Conservation (phyloP, 37 sponge, comb jelly and placozoan genomes). For the Cliona cf. orientalis region DNA sequence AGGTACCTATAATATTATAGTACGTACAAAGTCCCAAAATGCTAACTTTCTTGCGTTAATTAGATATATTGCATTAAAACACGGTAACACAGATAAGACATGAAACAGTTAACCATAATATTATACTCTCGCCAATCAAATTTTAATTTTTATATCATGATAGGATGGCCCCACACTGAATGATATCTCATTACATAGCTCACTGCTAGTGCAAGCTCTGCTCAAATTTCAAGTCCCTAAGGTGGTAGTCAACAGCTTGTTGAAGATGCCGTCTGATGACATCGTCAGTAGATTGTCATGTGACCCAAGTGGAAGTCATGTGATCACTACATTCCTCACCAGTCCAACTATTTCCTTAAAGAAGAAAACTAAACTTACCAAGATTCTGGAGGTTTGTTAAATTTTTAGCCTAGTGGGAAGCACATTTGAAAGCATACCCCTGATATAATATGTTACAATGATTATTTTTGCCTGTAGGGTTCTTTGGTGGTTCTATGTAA, state of each 20-base stretch:
- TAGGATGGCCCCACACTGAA: too few relatives aligned
- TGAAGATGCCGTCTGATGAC: constrained; percentile 34
- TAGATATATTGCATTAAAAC: too few relatives aligned
- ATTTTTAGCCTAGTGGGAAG: too few relatives aligned
- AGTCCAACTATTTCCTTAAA: constrained; percentile 36
- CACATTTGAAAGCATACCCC: too few relatives aligned
- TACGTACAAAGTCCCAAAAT: too few relatives aligned
- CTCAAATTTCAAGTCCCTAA: constrained; percentile 54
- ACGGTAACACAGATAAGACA: too few relatives aligned
- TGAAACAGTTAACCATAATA: too few relatives aligned
- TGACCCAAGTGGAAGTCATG: constrained; percentile 73
- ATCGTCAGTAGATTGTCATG: constrained; percentile 47
- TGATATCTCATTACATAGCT: constrained; percentile 53
- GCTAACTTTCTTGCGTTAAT: too few relatives aligned
- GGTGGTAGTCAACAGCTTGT: constrained; percentile 25
- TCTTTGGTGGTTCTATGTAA: constrained; percentile 40
- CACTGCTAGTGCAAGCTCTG: constrained; percentile 67
- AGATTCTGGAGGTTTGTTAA: constrained; percentile 48
- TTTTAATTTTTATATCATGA: too few relatives aligned
- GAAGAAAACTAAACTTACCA: constrained; percentile 46
- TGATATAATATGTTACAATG: too few relatives aligned
- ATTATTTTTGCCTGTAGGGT: constrained; percentile 13
- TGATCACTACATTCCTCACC: constrained; percentile 55
- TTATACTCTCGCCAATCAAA: too few relatives aligned
- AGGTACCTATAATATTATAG: too few relatives aligned